phyloP scores from a whole-genome alignment of 1,140 invertebrate genomes.

The Hycleus cichorii region DNA sequence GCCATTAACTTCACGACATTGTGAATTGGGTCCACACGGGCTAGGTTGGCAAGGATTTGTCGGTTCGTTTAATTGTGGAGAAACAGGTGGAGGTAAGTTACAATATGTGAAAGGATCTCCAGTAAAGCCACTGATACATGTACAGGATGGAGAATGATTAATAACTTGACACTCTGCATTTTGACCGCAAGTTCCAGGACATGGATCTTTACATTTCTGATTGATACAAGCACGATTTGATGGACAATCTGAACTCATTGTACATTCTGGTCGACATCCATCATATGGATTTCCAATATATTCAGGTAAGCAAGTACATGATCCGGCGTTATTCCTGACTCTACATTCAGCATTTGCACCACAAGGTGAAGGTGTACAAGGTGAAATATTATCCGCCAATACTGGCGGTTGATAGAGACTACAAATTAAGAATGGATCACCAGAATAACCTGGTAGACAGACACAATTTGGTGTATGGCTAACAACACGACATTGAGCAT shows the following conservation, averaged over 20 bases:
- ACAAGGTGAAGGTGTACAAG: slow-evolving; percentile 58
- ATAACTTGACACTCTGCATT: slow-evolving; percentile 76
- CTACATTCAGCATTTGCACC: slow-evolving; percentile 59
- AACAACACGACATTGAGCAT: slow-evolving; percentile 61
- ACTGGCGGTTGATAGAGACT: slow-evolving; percentile 30
- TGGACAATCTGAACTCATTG: slow-evolving; percentile 71
- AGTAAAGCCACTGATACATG: slow-evolving; percentile 61
- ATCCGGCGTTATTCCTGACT: slow-evolving; percentile 54
- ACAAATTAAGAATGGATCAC: slow-evolving; percentile 61
- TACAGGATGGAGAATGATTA: slow-evolving; percentile 75
- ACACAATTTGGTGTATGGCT: slow-evolving; percentile 65
- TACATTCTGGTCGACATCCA: slow-evolving; percentile 72
- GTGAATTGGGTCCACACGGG: slow-evolving; percentile 66
- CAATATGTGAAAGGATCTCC: slow-evolving; percentile 60
- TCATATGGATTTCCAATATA: slow-evolving; percentile 60
- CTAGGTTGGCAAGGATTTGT: slow-evolving; percentile 61
- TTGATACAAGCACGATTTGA: slow-evolving; percentile 69
- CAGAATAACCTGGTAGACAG: slow-evolving; percentile 55
- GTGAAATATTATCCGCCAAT: slow-evolving; percentile 39
- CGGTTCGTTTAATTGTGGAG: slow-evolving; percentile 48
- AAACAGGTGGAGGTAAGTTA: slow-evolving; percentile 32
- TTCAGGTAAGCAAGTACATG: slow-evolving; percentile 55
- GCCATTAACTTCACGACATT: slow-evolving; percentile 57
- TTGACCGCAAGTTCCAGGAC: slow-evolving; percentile 68
- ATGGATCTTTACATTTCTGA: slow-evolving; percentile 74